These are phyloP conservation scores for Drosophila nebulosa DNA, from an alignment of 1,140 invertebrate genomes.

Conservation along the genomic window DNA sequence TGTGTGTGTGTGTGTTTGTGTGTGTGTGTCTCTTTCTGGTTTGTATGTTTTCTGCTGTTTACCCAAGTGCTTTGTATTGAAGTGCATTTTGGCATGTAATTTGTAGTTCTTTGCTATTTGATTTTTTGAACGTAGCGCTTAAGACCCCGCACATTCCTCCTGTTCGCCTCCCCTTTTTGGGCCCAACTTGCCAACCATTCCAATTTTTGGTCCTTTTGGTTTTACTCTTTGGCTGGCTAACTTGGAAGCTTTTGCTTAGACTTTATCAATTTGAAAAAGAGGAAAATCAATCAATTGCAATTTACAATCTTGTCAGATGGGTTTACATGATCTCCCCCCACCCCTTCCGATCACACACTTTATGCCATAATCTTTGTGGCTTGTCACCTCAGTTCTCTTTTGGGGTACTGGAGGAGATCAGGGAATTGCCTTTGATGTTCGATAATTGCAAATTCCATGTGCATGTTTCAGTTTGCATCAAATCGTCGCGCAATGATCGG, in stretches of 20 bases:
- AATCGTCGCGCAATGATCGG: constrained; percentile 77
- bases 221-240: too few species aligned
- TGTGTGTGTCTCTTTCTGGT: constrained; percentile 2
- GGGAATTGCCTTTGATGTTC: constrained; percentile 60
- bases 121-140: constrained; percentile 57
- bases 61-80: constrained; percentile 76
- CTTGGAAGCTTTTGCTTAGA: too few species aligned
- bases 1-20: background rate
- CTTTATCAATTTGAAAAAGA: too few species aligned
- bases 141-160: background rate
- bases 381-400: background rate
- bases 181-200: too few species aligned
- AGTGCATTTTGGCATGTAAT: constrained; percentile 78
- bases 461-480: constrained; percentile 78
- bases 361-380: background rate
- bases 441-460: constrained; percentile 79
- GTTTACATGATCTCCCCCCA: background rate
- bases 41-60: constrained; percentile 43
- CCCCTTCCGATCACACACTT: background rate
- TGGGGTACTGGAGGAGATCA: too few species aligned
- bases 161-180: too few species aligned
- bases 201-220: too few species aligned
- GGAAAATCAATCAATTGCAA: background rate
- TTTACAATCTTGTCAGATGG: background rate
- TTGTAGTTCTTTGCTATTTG: constrained; percentile 78